Evolutionary conservation across 2,888 invertebrate genomes (phyloP).

Genomic region (Ferdinandea cuprea): DNA sequence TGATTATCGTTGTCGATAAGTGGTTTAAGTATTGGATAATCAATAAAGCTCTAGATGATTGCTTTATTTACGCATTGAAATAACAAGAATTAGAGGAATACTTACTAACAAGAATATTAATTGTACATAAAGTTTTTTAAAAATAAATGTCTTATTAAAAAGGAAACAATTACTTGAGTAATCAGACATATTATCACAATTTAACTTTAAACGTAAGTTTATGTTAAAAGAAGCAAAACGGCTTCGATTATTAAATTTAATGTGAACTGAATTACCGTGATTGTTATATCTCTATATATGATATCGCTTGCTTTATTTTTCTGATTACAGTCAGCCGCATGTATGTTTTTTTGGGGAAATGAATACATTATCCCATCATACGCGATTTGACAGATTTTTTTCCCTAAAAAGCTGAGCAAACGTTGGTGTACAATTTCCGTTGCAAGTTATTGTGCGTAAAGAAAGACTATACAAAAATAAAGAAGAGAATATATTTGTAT

Average conservation of each 20-base stretch:
- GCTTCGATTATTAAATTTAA: constrained; percentile 81
- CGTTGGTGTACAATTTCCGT: constrained; percentile 55
- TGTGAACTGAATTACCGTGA: constrained; percentile 82
- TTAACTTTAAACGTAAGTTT: too few species aligned
- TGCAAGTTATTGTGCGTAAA: constrained; percentile 43
- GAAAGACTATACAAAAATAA: constrained; percentile 38
- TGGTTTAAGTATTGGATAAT: constrained; percentile 47
- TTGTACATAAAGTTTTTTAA: too few species aligned
- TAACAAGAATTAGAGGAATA: too few species aligned
- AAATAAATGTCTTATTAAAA: too few species aligned
- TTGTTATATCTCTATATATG: constrained; percentile 78
- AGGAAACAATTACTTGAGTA: neutral
- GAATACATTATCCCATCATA: constrained; percentile 35
- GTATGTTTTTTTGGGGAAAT: constrained; percentile 46
- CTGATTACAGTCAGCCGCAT: constrained; percentile 36
- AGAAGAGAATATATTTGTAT: constrained; percentile 42
- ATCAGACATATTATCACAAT: constrained; percentile 30
- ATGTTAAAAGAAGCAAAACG: constrained; percentile 60
- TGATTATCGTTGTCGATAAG: constrained; percentile 39
- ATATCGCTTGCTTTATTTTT: constrained; percentile 65
- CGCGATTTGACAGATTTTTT: constrained; percentile 31
- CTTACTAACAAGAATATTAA: too few species aligned
- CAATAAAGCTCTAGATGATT: neutral
- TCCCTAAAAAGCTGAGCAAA: constrained; percentile 25
- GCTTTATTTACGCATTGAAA: neutral